These are phyloP conservation scores for Zosterops lateralis DNA, from an alignment of 2,113 vertebrate genomes.

Conservation along the genomic window DNA sequence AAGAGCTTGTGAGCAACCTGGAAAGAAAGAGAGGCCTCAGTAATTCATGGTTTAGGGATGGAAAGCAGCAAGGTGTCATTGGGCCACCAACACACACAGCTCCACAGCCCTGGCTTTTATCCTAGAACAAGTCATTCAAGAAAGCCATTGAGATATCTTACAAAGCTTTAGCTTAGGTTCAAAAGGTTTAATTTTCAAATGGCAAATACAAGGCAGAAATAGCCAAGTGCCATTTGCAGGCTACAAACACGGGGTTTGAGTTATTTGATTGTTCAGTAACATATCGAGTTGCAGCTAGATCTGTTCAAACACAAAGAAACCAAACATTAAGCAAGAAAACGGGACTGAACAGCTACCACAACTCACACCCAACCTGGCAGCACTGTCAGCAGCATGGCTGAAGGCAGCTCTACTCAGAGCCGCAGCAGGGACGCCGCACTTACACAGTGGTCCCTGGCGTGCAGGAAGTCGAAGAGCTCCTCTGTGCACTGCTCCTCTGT, in stretches of 20 bases:
- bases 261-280: neutral
- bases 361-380: fast-evolving
- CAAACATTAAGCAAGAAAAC: neutral
- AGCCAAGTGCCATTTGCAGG: neutral
- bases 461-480: conserved; percentile 92
- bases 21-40: neutral
- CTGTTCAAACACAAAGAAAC: neutral
- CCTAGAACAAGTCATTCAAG: neutral
- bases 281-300: no score
- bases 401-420: neutral
- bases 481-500: conserved; percentile 88
- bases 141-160: neutral
- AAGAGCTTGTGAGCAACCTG: conserved; percentile 82
- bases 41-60: neutral
- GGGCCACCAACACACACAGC: fast-evolving
- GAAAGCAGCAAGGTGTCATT: neutral
- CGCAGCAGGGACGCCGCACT: conserved; percentile 6
- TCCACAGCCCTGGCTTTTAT: neutral
- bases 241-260: fast-evolving
- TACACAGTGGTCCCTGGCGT: conserved; percentile 91
- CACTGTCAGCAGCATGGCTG: fast-evolving
- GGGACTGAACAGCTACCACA: neutral
- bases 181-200: neutral
- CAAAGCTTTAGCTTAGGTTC: neutral
- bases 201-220: neutral